A percentile compares a stretch with the other conserved stretches of the same genome.
Conservation (phyloP, 2,888 invertebrate species). For the Mycalesis mineus region DNA sequence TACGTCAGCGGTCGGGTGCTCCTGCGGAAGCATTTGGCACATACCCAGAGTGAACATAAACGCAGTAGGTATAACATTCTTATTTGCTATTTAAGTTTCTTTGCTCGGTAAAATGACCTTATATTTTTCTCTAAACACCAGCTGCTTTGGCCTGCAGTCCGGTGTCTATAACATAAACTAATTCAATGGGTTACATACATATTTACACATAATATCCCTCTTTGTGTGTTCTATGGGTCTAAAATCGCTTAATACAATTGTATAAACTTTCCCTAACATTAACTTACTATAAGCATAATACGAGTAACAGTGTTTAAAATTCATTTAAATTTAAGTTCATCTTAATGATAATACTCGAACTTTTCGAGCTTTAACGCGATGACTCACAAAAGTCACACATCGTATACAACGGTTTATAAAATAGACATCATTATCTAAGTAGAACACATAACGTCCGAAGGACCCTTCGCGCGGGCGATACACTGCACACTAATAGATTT, state of each 20-base stretch:
- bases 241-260: constrained; percentile 66
- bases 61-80: constrained; percentile 44
- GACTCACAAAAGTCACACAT: constrained; percentile 70
- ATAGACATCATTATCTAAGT: constrained; percentile 64
- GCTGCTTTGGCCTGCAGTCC: constrained; percentile 28
- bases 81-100: constrained; percentile 21
- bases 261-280: constrained; percentile 73
- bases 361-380: constrained; percentile 59
- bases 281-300: constrained; percentile 70
- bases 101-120: constrained; percentile 46
- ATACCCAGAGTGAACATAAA: constrained; percentile 63
- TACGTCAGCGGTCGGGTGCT: constrained; percentile 57
- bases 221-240: constrained; percentile 52
- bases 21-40: constrained; percentile 73
- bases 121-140: constrained; percentile 36
- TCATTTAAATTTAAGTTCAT: constrained; percentile 64
- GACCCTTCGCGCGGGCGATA: constrained; percentile 31
- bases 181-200: constrained; percentile 45
- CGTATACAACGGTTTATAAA: constrained; percentile 77
- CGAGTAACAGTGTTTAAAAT: constrained; percentile 76
- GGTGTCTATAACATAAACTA: constrained; percentile 43
- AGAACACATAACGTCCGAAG: constrained; percentile 49
- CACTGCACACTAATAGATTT: constrained; percentile 38
- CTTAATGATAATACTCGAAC: constrained; percentile 63
- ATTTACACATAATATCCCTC: constrained; percentile 52